Evolutionary conservation across 2,797 vertebrate genomes (phyloP).

Genomic region (Aselliscus stoliczkanus): DNA sequence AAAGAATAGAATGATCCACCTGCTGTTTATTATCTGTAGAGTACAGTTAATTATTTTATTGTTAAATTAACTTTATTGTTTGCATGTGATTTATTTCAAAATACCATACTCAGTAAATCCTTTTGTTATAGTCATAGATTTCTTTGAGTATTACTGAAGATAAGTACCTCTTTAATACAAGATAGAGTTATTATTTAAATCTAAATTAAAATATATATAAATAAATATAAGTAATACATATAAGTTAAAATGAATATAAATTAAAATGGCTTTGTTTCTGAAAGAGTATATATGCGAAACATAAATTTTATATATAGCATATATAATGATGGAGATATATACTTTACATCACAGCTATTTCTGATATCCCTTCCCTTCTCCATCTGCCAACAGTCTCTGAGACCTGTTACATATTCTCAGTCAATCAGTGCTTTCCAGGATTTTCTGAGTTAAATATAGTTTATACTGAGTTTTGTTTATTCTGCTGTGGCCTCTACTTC

Average conservation of each 20-base stretch:
- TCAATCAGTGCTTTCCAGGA: not conserved
- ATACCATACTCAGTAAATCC: not conserved
- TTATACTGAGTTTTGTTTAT: not conserved
- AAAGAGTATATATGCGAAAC: not conserved
- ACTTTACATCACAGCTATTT: not conserved
- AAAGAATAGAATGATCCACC: not conserved
- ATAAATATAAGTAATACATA: not conserved
- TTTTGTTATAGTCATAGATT: not conserved
- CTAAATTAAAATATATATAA: not conserved
- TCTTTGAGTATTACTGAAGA: not conserved
- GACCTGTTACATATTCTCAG: not conserved
- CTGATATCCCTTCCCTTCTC: not conserved
- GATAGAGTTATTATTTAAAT: not conserved
- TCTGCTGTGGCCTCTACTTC: not conserved
- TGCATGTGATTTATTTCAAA: not conserved
- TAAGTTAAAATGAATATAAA: not conserved
- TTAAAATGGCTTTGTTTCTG: not conserved
- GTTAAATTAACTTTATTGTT: not conserved
- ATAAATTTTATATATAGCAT: not conserved
- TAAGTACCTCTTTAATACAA: not conserved
- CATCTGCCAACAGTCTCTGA: rapidly evolving
- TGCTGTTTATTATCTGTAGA: not conserved
- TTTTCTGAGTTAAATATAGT: not conserved
- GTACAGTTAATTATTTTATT: not conserved
- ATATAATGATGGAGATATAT: not conserved